Evolutionary conservation across 2,113 vertebrate genomes (phyloP), one percentile per base, ranked within the genome.

Genomic region (Dolichallabes microphthalmus): DNA sequence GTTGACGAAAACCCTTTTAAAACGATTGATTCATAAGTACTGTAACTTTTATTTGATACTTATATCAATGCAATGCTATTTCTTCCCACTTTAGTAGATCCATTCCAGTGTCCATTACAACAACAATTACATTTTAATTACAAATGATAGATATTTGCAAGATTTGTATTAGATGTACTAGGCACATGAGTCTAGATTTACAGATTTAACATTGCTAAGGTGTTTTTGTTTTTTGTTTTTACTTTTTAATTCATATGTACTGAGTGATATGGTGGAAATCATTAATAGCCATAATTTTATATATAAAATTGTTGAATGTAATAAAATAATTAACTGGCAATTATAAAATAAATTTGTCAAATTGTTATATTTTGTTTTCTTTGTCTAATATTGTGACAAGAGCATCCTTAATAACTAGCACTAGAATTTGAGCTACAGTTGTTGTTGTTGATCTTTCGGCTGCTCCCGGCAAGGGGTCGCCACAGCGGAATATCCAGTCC

Each of bases 1-100:
- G 73, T 30, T 2, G 85, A 88, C 1, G 85, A 79, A 57, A 85
- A 73, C n/a, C 88, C 88, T 20, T 87, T 83, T 52, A 85, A 61
- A 2, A 57, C 45, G 25, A 84, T 88, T 86, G 13, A 90, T 74
- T 39, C 32, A 80, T 85, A 71, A 55, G 1, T 69, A 8, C 4
- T 85, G 39, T 13, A n/a, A 4, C 5, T n/a, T 71, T 75, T 57
- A 52, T 63, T 74, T 30, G 15, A 25, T 73, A 58, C 50, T n/a
- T 2, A 22, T 35, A 20, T n/a, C n/a, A 58, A 60, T 58, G 35
- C 30, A 80, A 64, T 32, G 17, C 6, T 6, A 14, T 8, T 79
- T 50, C 32, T 58, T 17, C 55, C 22, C 6, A 45, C 9, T 50
- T 30, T 27, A 32, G 39, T 6, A 60, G 20, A 50, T 30, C 17